These are phyloP conservation scores for Lasioglossum lativentre DNA, from an alignment of 2,888 invertebrate genomes.

Conservation along the genomic window DNA sequence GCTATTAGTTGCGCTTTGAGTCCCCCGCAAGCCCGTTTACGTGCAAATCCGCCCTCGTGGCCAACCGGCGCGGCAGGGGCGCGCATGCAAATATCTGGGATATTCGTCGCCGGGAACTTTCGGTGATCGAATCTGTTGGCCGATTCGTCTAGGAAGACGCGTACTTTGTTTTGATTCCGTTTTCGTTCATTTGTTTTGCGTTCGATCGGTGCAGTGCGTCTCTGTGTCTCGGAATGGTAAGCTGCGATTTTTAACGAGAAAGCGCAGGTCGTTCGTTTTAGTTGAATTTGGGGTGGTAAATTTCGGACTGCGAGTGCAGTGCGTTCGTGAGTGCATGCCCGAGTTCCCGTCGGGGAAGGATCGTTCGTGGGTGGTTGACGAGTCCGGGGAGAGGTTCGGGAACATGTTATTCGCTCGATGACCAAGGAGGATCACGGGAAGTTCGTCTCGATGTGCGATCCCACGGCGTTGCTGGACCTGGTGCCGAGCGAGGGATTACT, in stretches of 20 bases:
- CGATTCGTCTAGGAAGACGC: conserved; percentile 9
- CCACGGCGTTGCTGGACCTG: conserved; percentile 81
- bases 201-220: conserved; percentile 33
- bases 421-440: conserved; percentile 43
- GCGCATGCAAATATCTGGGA: background rate
- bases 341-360: background rate
- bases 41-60: conserved; percentile 27
- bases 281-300: background rate
- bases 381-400: background rate
- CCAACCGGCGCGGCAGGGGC: conserved; percentile 8
- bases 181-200: conserved; percentile 32
- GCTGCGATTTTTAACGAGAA: background rate
- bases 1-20: background rate
- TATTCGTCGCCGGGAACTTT: conserved; percentile 20
- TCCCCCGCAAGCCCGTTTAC: conserved; percentile 7
- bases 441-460: conserved; percentile 78
- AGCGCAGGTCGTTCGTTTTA: background rate
- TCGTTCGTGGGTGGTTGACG: background rate
- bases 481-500: conserved; percentile 82
- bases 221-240: conserved; percentile 25
- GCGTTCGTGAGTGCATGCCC: background rate
- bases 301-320: background rate
- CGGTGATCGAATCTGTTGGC: conserved; percentile 13
- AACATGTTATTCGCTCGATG: conserved; percentile 57
- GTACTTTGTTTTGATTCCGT: background rate